Conservation (phyloP, 92 coral and sea anemone species). For the Palythoa grandiflora region DNA sequence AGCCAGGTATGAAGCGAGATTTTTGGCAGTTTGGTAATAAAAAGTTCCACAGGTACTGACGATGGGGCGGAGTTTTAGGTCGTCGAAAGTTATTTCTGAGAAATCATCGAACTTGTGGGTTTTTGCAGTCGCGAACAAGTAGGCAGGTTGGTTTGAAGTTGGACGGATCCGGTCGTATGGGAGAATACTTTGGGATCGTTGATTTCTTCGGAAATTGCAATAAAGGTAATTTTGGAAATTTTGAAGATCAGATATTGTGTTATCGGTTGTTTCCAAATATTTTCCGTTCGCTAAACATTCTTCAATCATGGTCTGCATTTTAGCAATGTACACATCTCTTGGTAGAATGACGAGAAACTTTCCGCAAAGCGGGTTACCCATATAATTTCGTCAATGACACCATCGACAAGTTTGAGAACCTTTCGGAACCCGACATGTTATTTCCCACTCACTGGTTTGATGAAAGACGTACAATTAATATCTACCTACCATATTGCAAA, state of each 20-base stretch:
- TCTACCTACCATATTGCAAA: neutral
- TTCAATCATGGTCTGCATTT: neutral
- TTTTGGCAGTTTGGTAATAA: constrained; percentile 11
- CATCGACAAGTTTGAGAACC: neutral
- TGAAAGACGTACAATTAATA: neutral
- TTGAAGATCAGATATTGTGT: neutral
- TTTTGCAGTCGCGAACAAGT: constrained; percentile 33
- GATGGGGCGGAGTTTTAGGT: constrained; percentile 33
- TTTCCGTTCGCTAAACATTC: neutral
- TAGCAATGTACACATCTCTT: neutral
- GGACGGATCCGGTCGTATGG: constrained; percentile 10
- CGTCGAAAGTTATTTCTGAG: neutral
- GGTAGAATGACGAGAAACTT: neutral
- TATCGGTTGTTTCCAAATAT: constrained; percentile 6
- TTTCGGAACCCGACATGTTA: neutral
- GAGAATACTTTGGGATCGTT: neutral
- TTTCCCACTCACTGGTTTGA: constrained; percentile 23
- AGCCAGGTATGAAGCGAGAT: neutral
- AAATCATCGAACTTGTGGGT: constrained; percentile 11
- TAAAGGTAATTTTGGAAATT: constrained; percentile 11
- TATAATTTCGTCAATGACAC: neutral
- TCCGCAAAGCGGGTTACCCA: neutral
- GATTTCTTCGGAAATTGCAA: neutral
- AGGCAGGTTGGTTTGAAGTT: neutral
- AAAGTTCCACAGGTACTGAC: constrained; percentile 32